phyloP scores from a whole-genome alignment of 1,140 invertebrate species.

The Akabosia matsudoensis region DNA sequence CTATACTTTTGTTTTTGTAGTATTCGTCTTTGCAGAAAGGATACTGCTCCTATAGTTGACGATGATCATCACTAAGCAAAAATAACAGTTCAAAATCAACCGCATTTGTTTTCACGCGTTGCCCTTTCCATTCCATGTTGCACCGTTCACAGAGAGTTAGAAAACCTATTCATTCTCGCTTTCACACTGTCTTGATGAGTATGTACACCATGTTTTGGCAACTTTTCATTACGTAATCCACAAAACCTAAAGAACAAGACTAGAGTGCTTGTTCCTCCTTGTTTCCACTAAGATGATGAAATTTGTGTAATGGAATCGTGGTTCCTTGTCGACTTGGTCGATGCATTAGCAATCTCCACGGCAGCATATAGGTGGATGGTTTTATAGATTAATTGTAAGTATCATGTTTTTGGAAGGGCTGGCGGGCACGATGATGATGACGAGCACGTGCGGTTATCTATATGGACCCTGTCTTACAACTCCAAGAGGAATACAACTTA shows the following conservation, averaged over 20 bases:
- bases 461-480: background rate
- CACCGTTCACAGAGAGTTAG: too few relatives aligned
- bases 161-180: too few relatives aligned
- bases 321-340: background rate
- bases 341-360: background rate
- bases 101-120: too few relatives aligned
- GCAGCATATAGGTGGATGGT: background rate
- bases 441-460: background rate
- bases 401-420: background rate
- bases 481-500: background rate
- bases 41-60: too few relatives aligned
- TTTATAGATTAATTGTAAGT: background rate
- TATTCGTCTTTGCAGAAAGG: too few relatives aligned
- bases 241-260: background rate
- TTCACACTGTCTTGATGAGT: background rate
- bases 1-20: too few relatives aligned
- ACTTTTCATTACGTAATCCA: background rate
- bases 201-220: background rate
- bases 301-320: too few relatives aligned
- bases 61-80: too few relatives aligned
- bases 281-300: background rate
- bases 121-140: too few relatives aligned
- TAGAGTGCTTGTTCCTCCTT: slow-evolving; percentile 5
- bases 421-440: background rate
- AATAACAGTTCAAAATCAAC: too few relatives aligned